Conservation (phyloP, 2,113 vertebrate species). For the Corvus hawaiiensis region DNA sequence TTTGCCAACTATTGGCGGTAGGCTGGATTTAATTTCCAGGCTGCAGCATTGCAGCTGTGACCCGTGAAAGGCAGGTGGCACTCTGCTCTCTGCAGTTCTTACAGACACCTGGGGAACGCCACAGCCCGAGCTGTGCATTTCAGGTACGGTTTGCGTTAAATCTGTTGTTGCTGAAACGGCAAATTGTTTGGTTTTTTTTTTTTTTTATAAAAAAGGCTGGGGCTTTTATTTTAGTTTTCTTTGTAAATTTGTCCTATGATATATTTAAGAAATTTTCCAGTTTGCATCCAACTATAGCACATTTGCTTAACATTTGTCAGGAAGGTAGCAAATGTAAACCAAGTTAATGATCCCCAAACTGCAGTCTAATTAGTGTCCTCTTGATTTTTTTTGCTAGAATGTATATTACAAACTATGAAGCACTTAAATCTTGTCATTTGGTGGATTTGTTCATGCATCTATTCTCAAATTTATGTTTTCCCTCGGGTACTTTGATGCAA, state of each 20-base stretch:
- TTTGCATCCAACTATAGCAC: background rate
- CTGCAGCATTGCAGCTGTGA: slow-evolving; percentile 29
- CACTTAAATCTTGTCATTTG: background rate
- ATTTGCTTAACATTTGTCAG: background rate
- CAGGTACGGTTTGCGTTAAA: background rate
- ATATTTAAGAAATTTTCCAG: background rate
- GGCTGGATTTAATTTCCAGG: background rate
- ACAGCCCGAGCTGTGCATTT: background rate
- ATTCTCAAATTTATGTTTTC: background rate
- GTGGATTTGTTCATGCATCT: background rate
- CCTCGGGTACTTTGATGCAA: background rate
- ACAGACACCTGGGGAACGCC: background rate
- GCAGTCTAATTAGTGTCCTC: background rate
- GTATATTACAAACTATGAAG: background rate
- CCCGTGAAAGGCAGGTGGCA: slow-evolving; percentile 28
- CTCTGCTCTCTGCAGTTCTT: background rate
- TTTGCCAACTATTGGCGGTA: background rate
- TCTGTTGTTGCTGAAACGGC: background rate
- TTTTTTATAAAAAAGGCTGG: background rate
- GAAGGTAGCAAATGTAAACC: background rate
- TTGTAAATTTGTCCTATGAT: background rate
- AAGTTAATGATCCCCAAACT: background rate
- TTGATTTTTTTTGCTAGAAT: background rate
- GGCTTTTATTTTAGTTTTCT: background rate
- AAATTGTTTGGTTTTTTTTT: background rate